phyloP scores from a whole-genome alignment of 2,113 vertebrate genomes.

The Pristiophorus japonicus region DNA sequence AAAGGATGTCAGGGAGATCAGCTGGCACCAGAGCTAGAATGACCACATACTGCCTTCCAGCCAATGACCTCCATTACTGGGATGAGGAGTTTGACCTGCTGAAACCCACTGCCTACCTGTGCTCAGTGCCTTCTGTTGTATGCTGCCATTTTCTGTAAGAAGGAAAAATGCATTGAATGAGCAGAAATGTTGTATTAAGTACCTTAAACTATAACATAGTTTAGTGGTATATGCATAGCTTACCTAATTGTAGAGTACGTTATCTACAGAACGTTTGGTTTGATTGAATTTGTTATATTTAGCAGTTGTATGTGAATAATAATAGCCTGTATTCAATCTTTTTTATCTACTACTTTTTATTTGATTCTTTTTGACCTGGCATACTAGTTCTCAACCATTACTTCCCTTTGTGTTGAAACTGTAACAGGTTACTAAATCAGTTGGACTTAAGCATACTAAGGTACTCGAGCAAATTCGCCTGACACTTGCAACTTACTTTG shows the following conservation, averaged over 20 bases:
- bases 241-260: not conserved
- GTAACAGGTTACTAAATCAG: not conserved
- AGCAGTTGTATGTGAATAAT: not conserved
- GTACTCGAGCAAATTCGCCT: not conserved
- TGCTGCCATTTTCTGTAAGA: slow-evolving; percentile 8
- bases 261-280: not conserved
- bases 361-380: not conserved
- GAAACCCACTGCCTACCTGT: not conserved
- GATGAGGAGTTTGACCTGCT: not conserved
- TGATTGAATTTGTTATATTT: not conserved
- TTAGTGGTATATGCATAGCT: not conserved
- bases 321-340: not conserved
- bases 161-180: not conserved
- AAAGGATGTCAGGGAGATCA: not conserved
- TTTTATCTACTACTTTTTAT: not conserved
- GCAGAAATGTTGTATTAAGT: not conserved
- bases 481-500: not conserved
- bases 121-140: not conserved
- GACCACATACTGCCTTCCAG: not conserved
- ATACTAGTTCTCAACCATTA: too few relatives aligned
- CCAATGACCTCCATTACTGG: not conserved
- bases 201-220: not conserved
- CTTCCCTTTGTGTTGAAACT: not conserved
- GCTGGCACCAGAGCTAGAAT: not conserved
- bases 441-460: not conserved